phyloP scores from a whole-genome alignment of 2,888 invertebrate genomes.

The Ceramica pisi region DNA sequence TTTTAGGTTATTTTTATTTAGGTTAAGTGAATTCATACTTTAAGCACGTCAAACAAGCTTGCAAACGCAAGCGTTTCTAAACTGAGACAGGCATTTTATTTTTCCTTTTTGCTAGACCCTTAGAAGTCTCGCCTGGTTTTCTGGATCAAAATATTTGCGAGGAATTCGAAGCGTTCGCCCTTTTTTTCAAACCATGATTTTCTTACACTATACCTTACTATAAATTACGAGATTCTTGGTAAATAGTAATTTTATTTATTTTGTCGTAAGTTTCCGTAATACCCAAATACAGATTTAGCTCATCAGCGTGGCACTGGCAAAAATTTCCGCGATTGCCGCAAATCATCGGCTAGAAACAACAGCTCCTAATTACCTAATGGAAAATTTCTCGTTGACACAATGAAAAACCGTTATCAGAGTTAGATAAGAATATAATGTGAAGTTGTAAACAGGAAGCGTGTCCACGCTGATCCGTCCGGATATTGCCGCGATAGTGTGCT shows the following conservation, averaged over 20 bases:
- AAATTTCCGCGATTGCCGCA: neutral
- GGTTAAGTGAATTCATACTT: neutral
- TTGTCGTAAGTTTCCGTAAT: neutral
- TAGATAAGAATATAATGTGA: conserved; percentile 45
- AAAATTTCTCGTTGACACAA: conserved; percentile 39
- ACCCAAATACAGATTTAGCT: neutral
- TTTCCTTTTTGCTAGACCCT: neutral
- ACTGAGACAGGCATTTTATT: no score
- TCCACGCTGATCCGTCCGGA: conserved; percentile 52
- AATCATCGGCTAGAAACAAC: neutral
- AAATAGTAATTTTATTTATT: no score
- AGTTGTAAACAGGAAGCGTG: conserved; percentile 62
- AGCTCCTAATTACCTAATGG: conserved; percentile 26
- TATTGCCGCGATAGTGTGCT: conserved; percentile 47
- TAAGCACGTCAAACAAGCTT: no score
- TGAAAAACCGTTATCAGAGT: conserved; percentile 42
- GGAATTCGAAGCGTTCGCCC: no score
- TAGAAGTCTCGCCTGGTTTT: neutral
- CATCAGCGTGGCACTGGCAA: no score
- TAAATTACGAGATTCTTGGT: no score
- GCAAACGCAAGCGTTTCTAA: no score
- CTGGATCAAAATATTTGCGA: no score
- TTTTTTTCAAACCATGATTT: no score
- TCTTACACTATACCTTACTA: no score
- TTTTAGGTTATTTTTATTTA: neutral